Conservation (phyloP, 2,797 vertebrate genomes). For the Uromys caudimaculatus region DNA sequence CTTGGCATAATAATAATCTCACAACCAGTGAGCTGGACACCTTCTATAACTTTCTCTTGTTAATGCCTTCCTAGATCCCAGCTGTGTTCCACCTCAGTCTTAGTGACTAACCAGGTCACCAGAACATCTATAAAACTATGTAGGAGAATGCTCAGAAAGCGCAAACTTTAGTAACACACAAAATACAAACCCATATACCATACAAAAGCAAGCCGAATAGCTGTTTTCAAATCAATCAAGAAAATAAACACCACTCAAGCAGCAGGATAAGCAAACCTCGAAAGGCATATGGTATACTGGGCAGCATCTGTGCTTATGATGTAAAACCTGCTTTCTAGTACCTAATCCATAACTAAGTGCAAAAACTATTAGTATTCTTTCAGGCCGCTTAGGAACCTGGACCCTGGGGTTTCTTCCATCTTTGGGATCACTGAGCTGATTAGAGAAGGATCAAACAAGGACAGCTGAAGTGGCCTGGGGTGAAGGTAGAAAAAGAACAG, state of each 20-base stretch:
- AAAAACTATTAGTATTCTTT: slow-evolving; percentile 31
- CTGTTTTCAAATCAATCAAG: slow-evolving; percentile 74
- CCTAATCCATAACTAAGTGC: slow-evolving; percentile 30
- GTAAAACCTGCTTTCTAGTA: not conserved
- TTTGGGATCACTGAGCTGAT: not conserved
- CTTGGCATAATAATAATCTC: not conserved
- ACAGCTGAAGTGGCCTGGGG: not conserved
- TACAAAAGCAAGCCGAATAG: slow-evolving; percentile 56
- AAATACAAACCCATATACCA: not conserved
- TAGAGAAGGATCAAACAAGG: not conserved
- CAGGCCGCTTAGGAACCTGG: not conserved
- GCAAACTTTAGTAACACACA: not conserved
- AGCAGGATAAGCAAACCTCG: slow-evolving; percentile 66
- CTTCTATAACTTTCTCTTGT: not conserved
- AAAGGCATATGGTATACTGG: slow-evolving; percentile 54
- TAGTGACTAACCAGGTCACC: not conserved
- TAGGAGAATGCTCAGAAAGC: slow-evolving; percentile 11
- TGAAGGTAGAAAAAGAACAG: not conserved
- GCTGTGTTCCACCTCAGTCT: not conserved
- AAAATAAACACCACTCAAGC: slow-evolving; percentile 74
- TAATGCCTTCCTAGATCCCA: not conserved
- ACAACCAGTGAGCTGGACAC: not conserved
- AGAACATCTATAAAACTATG: not conserved
- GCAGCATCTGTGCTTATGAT: slow-evolving; percentile 25
- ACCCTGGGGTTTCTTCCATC: not conserved